Evolutionary conservation across 2,113 vertebrate genomes (phyloP), one percentile per base, ranked within the genome.

Genomic region (Crotalus helleri): DNA sequence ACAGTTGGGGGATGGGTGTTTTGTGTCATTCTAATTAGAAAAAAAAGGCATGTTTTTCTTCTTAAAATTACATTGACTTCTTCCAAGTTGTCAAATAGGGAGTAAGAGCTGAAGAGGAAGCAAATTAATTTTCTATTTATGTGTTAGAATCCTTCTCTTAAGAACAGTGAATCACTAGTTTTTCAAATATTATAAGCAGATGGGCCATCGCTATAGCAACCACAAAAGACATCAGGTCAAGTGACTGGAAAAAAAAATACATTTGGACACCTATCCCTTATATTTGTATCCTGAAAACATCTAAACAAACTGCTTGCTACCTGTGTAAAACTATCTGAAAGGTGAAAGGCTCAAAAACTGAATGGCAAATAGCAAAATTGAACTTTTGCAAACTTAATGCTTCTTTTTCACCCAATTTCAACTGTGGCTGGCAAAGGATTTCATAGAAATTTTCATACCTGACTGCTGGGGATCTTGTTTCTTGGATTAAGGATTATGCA

Each of bases 41-140:
- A n/a, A 0, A 0, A 0, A 0, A 0, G 0, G 0, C 0, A 51
- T 24, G 1, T 24, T 92, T 94, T 95, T 94, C 91, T 93, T 23
- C 51, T 85, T 92, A 64, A 95, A 94, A 93, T 90, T 54, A 0
- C 29, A 87, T 0, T 0, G 39, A 29, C 61, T 1, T 4, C 64
- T 89, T 95, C 91, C 23, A 92, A 24, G 46, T 92, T 53, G 26
- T 93, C 6, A 93, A 92, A 24, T 0, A 89, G 59, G 90, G 89
- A 1, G 12, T 90, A 57, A 86, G 88, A 46, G 46, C 85, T 61
- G 88, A 87, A 64, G 0, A 2, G 89, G 92, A 93, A 93, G 54
- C 1, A 94, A 11, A 69, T 89, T 94, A 92, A 9, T 92, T 93
- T 85, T 17, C 33, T 93, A 94, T 89, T 94, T 94, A 86, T 90